phyloP scores from a whole-genome alignment of 2,113 vertebrate genomes.

The Paracanthobrama guichenoti region DNA sequence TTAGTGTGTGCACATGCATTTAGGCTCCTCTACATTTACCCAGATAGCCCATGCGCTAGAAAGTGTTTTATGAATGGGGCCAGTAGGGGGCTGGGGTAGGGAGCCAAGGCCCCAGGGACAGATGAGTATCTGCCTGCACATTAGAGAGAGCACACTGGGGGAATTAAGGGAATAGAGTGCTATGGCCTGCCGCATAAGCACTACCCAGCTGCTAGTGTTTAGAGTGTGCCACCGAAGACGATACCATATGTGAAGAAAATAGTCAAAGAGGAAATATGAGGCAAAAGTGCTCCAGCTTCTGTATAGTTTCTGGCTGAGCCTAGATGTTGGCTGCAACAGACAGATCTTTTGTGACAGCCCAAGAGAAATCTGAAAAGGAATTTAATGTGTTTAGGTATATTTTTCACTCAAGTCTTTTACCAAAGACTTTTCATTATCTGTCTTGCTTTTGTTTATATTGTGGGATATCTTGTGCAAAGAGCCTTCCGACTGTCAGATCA shows the following conservation, averaged over 20 bases:
- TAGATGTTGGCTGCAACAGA: not conserved
- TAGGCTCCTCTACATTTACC: constrained; percentile 48
- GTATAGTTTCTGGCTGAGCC: not conserved
- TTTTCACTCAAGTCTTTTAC: constrained; percentile 14
- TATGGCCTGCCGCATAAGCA: constrained; percentile 57
- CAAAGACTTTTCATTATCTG: constrained; percentile 22
- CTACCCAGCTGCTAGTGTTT: constrained; percentile 66
- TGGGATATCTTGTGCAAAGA: constrained; percentile 34
- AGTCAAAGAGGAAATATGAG: constrained; percentile 20
- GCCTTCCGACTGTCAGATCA: constrained; percentile 29
- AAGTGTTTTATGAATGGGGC: constrained; percentile 44
- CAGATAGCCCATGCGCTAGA: constrained; percentile 46
- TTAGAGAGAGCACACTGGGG: constrained; percentile 57
- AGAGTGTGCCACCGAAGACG: constrained; percentile 65
- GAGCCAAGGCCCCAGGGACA: constrained; percentile 59
- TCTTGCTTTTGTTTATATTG: constrained; percentile 30
- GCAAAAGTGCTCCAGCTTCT: constrained; percentile 3
- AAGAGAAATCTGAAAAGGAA: not conserved
- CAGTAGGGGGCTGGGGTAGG: constrained; percentile 45
- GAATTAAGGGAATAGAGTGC: constrained; percentile 66
- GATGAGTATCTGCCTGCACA: constrained; percentile 63
- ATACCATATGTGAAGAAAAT: constrained; percentile 70
- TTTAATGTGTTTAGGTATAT: not conserved
- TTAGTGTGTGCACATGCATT: constrained; percentile 53
- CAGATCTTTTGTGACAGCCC: constrained; percentile 5